A percentile compares a stretch with the other conserved stretches of the same genome.
Evolutionary conservation across 2,113 vertebrate species (phyloP).

Genomic region (Grallaria varia): DNA sequence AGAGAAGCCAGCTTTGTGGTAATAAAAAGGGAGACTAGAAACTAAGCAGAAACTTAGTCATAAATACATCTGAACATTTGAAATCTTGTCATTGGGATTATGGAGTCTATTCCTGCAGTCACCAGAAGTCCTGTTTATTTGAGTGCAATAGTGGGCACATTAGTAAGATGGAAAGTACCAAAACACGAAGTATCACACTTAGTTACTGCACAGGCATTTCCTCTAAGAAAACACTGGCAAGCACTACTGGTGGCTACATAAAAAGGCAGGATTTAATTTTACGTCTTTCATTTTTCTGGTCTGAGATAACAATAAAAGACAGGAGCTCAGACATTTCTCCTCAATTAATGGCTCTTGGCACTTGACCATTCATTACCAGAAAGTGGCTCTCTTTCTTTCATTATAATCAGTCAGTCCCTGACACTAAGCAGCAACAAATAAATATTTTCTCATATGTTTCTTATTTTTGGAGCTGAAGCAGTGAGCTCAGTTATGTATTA

Average conservation of each 20-base stretch:
- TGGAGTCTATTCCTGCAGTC: neutral
- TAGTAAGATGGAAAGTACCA: neutral
- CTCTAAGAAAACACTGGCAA: neutral
- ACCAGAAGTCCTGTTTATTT: neutral
- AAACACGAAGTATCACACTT: neutral
- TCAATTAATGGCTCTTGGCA: neutral
- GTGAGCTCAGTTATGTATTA: neutral
- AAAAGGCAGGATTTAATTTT: neutral
- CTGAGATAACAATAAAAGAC: neutral
- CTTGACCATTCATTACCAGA: neutral
- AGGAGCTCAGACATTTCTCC: neutral
- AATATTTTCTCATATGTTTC: neutral
- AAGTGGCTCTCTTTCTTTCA: neutral
- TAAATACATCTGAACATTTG: neutral
- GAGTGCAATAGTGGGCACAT: neutral
- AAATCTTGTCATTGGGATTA: neutral
- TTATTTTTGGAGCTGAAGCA: neutral
- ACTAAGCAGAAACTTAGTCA: neutral
- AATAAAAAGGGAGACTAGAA: neutral
- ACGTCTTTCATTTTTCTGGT: neutral
- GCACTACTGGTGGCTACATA: neutral
- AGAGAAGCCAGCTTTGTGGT: neutral
- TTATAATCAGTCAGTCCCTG: neutral
- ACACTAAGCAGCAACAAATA: neutral
- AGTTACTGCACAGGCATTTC: neutral